A percentile compares a stretch with the other conserved stretches of the same genome.
Conservation (phyloP, 2,797 vertebrate genomes). For the Pseudomugil tenellus region DNA sequence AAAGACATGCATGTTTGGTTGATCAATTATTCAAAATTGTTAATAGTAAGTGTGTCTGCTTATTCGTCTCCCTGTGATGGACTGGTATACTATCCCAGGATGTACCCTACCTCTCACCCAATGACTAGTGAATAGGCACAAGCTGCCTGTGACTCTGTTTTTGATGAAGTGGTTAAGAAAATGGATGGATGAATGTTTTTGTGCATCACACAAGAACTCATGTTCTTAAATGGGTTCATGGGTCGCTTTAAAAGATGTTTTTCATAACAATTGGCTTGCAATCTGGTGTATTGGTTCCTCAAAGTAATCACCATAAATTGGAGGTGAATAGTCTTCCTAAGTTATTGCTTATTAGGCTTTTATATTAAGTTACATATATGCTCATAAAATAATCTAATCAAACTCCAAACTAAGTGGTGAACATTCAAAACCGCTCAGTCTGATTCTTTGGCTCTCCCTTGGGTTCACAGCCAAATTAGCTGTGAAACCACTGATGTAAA, state of each 20-base stretch:
- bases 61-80: no score
- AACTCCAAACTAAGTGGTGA: neutral
- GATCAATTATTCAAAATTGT: no score
- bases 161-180: no score
- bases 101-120: no score
- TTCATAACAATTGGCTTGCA: neutral
- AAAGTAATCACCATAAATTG: neutral
- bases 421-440: slow-evolving; percentile 1
- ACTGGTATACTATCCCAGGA: no score
- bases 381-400: slow-evolving; percentile 1
- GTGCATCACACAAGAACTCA: neutral
- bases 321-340: neutral
- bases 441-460: slow-evolving; percentile 15
- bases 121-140: no score
- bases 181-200: neutral
- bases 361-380: neutral
- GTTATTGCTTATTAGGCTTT: neutral
- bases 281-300: neutral
- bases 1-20: no score
- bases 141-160: no score
- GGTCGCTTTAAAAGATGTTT: neutral
- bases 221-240: neutral
- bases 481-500: slow-evolving; percentile 33
- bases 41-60: no score
- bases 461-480: slow-evolving; percentile 14